These are phyloP conservation scores for Bombus polaris DNA, from an alignment of 1,140 invertebrate genomes.

Conservation along the genomic window DNA sequence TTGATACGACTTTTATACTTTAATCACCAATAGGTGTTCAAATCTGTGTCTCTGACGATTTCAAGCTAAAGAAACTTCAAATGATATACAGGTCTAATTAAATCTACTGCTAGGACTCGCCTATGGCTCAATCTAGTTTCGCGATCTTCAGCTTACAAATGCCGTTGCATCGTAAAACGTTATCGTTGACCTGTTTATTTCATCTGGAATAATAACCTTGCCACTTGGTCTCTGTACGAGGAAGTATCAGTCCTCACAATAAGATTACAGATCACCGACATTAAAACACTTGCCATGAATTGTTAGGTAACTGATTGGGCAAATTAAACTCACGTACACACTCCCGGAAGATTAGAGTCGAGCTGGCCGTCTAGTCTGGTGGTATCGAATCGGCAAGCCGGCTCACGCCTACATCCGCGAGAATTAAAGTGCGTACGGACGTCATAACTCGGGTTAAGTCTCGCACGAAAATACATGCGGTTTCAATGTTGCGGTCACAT, in stretches of 20 bases:
- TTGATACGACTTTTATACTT: not conserved
- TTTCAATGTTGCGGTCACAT: slow-evolving; percentile 45
- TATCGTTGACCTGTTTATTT: slow-evolving; percentile 33
- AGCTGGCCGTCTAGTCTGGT: too few relatives aligned
- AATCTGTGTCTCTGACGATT: not conserved
- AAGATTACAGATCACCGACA: slow-evolving; percentile 30
- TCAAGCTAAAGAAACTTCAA: not conserved
- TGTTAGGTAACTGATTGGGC: slow-evolving; percentile 39
- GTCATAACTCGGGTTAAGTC: slow-evolving; percentile 40
- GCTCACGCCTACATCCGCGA: slow-evolving; percentile 33
- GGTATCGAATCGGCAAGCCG: slow-evolving; percentile 8
- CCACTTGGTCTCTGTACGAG: not conserved
- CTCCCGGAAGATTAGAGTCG: slow-evolving; percentile 24
- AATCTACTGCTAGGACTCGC: not conserved
- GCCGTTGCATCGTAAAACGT: slow-evolving; percentile 23
- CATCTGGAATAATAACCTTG: slow-evolving; percentile 29
- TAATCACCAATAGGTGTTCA: not conserved
- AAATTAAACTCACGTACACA: slow-evolving; percentile 31
- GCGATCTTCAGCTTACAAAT: slow-evolving; percentile 23
- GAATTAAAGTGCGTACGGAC: slow-evolving; percentile 38
- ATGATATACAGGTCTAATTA: not conserved
- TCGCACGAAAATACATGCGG: slow-evolving; percentile 33
- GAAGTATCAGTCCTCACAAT: slow-evolving; percentile 1
- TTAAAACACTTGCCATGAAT: slow-evolving; percentile 41
- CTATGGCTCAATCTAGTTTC: slow-evolving; percentile 14